Conservation (phyloP, 2,888 invertebrate species). For the Sepiola atlantica region DNA sequence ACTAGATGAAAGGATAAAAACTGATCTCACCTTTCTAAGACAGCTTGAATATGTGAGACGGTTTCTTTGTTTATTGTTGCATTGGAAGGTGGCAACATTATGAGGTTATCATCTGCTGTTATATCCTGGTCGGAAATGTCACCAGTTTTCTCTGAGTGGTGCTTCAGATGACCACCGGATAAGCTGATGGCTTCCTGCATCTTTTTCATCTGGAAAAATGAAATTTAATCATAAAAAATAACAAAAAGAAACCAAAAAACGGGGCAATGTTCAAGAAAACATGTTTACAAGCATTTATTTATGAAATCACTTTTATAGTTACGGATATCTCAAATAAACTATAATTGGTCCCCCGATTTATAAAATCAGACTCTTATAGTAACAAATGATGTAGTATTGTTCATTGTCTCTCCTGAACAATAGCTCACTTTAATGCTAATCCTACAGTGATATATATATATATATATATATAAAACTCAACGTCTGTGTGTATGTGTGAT, state of each 20-base stretch:
- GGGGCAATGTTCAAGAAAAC: too few relatives aligned
- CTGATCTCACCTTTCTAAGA: neutral
- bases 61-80: neutral
- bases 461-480: too few relatives aligned
- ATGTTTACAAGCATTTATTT: too few relatives aligned
- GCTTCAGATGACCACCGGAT: slow-evolving; percentile 64
- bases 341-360: too few relatives aligned
- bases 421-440: too few relatives aligned
- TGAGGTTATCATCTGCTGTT: neutral
- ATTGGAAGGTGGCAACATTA: neutral
- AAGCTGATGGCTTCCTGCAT: slow-evolving; percentile 70
- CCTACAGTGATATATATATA: too few relatives aligned
- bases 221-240: neutral
- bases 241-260: neutral
- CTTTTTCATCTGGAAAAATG: slow-evolving; percentile 69
- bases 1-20: neutral
- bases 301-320: too few relatives aligned
- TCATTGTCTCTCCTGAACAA: too few relatives aligned
- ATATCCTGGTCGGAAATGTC: neutral
- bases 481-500: too few relatives aligned
- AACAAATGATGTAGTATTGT: too few relatives aligned
- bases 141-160: neutral
- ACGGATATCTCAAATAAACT: too few relatives aligned
- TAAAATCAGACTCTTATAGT: too few relatives aligned
- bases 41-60: neutral